These are phyloP conservation scores for Drosophila baimaii DNA, from an alignment of 1,140 invertebrate genomes.

Conservation along the genomic window DNA sequence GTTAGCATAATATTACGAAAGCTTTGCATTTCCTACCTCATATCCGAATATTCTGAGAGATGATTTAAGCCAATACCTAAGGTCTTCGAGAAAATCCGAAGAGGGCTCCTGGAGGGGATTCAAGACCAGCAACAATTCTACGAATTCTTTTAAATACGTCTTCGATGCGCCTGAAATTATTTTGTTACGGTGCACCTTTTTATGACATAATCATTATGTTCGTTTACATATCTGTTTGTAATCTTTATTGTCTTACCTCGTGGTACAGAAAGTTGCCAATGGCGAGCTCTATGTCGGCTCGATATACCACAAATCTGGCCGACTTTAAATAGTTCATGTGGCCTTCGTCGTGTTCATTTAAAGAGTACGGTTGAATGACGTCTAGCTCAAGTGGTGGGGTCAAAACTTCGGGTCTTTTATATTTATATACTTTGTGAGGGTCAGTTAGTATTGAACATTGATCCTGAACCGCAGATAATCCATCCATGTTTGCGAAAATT, in stretches of 20 bases:
- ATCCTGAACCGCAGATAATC: too few species aligned
- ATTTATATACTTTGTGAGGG: too few species aligned
- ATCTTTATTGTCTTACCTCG: too few species aligned
- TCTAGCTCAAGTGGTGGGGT: too few species aligned
- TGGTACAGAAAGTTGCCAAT: too few species aligned
- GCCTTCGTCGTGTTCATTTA: not conserved
- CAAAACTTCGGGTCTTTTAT: too few species aligned
- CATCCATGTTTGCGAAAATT: not conserved
- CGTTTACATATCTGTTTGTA: too few species aligned
- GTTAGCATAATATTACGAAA: too few species aligned
- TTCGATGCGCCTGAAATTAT: not conserved
- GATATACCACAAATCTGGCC: not conserved
- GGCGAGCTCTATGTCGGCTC: not conserved
- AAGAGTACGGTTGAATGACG: not conserved
- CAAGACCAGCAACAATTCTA: not conserved
- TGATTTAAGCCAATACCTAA: not conserved
- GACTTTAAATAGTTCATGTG: not conserved
- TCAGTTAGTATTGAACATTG: too few species aligned
- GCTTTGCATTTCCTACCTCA: too few species aligned
- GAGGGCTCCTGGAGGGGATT: not conserved
- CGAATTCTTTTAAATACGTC: not conserved
- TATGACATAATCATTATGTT: too few species aligned
- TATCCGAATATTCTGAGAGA: not conserved
- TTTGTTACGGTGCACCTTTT: not conserved
- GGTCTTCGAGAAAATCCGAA: not conserved